Conservation (phyloP, 2,797 vertebrate species). For the Pempheris klunzingeri region DNA sequence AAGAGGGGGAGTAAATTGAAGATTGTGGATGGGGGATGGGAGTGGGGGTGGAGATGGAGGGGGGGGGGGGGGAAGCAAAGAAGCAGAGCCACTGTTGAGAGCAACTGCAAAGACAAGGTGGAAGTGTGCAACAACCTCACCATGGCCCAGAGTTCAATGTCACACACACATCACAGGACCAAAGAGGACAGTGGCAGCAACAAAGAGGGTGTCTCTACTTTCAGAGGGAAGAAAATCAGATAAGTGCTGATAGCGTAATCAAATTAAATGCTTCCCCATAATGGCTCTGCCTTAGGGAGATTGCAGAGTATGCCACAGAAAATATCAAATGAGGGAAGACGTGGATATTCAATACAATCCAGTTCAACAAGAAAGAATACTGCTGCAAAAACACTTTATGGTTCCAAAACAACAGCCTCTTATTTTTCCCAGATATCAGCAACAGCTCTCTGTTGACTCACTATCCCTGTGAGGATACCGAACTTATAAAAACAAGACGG, state of each 20-base stretch:
- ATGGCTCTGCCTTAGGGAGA: constrained; percentile 66
- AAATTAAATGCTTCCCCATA: constrained; percentile 74
- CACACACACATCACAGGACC: constrained; percentile 58
- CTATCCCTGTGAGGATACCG: constrained; percentile 45
- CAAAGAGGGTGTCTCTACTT: constrained; percentile 62
- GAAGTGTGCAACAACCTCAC: constrained; percentile 53
- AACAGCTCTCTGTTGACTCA: constrained; percentile 64
- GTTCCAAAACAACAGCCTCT: constrained; percentile 40
- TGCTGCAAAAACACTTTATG: constrained; percentile 26
- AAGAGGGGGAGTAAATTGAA: constrained; percentile 65
- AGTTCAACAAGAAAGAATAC: constrained; percentile 9
- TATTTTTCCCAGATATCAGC: constrained; percentile 35
- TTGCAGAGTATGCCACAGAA: constrained; percentile 46
- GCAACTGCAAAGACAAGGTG: constrained; percentile 64
- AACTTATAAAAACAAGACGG: constrained; percentile 57
- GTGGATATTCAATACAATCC: constrained; percentile 53
- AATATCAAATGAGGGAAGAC: constrained; percentile 58
- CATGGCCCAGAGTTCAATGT: constrained; percentile 63
- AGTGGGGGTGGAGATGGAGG: constrained; percentile 63
- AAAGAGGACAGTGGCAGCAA: constrained; percentile 45
- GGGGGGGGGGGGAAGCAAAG: constrained; percentile 65
- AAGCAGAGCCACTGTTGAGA: constrained; percentile 65
- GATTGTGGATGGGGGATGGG: constrained; percentile 73
- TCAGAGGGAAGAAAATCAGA: constrained; percentile 69
- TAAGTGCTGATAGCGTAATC: constrained; percentile 74